These are phyloP conservation scores for Heliothis virescens DNA, from an alignment of 1,140 invertebrate genomes.

Conservation along the genomic window DNA sequence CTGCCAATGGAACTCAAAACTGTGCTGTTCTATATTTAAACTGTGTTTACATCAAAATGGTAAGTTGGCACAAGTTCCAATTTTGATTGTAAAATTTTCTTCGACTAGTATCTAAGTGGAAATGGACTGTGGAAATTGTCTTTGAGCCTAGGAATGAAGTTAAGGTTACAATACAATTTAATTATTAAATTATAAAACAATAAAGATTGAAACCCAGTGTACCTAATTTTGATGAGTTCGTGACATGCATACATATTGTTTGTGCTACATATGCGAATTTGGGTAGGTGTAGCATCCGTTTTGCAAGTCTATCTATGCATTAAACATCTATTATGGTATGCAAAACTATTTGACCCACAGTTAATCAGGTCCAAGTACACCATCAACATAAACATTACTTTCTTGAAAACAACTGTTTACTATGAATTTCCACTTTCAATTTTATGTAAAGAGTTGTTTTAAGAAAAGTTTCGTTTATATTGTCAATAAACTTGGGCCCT, in stretches of 20 bases:
- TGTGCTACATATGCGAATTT: neutral
- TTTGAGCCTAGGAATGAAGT: neutral
- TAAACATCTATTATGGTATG: neutral
- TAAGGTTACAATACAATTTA: neutral
- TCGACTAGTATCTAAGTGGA: neutral
- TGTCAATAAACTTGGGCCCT: neutral
- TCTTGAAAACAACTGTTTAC: too few species aligned
- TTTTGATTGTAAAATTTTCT: conserved; percentile 47
- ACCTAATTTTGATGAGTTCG: too few species aligned
- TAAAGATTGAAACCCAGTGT: neutral
- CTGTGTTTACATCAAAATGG: conserved; percentile 55
- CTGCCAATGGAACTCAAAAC: conserved; percentile 18
- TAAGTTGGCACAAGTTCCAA: conserved; percentile 59
- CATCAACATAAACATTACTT: too few species aligned
- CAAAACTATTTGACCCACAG: neutral
- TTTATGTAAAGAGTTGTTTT: too few species aligned
- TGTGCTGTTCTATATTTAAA: conserved; percentile 49
- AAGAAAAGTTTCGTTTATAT: too few species aligned
- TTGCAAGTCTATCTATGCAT: neutral
- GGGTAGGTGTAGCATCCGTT: neutral
- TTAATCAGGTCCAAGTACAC: neutral
- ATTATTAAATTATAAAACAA: neutral
- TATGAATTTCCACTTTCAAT: too few species aligned
- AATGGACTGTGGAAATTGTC: neutral
- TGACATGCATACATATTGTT: neutral